A percentile compares a stretch with the other conserved stretches of the same genome.
Evolutionary conservation across 2,797 vertebrate genomes (phyloP).

Genomic region (Hafferia zeledoni): DNA sequence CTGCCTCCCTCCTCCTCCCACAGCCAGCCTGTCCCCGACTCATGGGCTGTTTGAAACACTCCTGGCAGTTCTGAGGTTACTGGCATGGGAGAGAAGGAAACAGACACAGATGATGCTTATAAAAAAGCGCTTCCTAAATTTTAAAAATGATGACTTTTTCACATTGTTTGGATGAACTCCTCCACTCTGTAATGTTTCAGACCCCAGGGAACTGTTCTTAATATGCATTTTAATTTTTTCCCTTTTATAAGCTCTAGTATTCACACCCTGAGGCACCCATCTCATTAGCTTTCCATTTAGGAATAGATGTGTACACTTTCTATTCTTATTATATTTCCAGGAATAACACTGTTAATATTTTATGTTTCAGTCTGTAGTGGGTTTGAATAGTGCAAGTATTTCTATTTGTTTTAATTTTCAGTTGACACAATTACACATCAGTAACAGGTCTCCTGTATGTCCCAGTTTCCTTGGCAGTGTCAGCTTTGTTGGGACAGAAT

Average conservation of each 20-base stretch:
- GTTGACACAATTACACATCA: neutral
- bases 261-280: neutral
- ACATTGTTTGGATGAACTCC: neutral
- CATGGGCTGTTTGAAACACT: accelerated
- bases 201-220: neutral
- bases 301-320: neutral
- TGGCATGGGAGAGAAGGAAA: neutral
- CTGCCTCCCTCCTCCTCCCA: neutral
- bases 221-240: neutral
- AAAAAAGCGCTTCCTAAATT: neutral
- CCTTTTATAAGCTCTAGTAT: neutral
- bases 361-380: neutral
- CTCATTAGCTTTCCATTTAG: constrained; percentile 9
- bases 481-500: neutral
- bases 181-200: neutral
- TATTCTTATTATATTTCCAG: neutral
- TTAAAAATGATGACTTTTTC: neutral
- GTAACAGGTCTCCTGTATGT: neutral
- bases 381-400: neutral
- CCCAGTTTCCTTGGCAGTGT: neutral
- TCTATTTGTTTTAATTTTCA: neutral
- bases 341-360: neutral
- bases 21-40: neutral
- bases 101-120: accelerated
- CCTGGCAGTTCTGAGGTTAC: too few species aligned